Percentiles rank a stretch among this genome's conserved stretches.
phyloP scores from a whole-genome alignment of 2,888 invertebrate species.

The Hybos culiciformis region DNA sequence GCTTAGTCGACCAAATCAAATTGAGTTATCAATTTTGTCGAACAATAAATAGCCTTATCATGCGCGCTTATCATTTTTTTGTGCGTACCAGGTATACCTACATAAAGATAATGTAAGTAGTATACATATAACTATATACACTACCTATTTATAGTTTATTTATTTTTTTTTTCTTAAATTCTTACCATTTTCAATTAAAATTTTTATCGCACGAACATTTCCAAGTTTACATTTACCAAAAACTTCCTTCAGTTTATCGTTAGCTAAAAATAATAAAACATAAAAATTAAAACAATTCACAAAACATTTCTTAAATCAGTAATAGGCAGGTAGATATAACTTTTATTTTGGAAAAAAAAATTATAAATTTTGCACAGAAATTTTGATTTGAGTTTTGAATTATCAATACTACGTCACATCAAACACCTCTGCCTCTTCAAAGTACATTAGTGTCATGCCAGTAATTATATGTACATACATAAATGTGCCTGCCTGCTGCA shows the following conservation, averaged over 20 bases:
- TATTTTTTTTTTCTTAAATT: background rate
- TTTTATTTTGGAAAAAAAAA: background rate
- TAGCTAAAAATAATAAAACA: slow-evolving; percentile 45
- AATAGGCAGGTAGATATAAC: background rate
- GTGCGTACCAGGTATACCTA: background rate
- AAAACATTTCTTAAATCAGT: too few species aligned
- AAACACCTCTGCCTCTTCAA: background rate
- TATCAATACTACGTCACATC: background rate
- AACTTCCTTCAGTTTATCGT: slow-evolving; percentile 64
- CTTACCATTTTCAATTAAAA: slow-evolving; percentile 74
- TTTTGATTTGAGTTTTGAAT: background rate
- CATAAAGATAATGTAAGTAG: too few species aligned
- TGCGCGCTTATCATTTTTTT: too few species aligned
- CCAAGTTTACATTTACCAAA: slow-evolving; percentile 68
- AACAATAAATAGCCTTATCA: too few species aligned
- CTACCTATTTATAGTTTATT: background rate
- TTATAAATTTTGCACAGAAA: background rate
- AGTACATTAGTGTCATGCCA: background rate
- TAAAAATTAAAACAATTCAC: background rate
- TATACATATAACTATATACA: too few species aligned
- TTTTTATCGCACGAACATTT: slow-evolving; percentile 65
- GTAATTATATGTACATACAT: background rate
- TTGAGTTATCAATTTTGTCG: too few species aligned
- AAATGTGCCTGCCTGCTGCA: background rate
- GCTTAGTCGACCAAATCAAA: too few species aligned